Conservation (phyloP, 64 coral and sea anemone species). For the Porites australiensis region DNA sequence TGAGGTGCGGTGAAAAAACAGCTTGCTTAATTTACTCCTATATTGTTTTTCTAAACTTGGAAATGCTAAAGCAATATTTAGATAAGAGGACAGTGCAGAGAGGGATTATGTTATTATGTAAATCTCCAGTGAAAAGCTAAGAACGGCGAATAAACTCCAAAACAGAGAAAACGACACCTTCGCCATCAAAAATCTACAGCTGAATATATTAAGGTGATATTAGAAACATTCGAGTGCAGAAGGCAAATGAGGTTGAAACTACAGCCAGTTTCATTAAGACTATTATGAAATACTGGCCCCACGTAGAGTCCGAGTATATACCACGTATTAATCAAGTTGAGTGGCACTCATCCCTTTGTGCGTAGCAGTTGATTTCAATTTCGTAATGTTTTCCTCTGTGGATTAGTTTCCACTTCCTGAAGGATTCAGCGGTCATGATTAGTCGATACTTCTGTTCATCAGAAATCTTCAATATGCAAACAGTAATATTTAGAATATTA, state of each 20-base stretch:
- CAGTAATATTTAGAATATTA: background rate
- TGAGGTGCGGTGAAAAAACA: background rate
- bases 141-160: slow-evolving; percentile 26
- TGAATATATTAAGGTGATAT: background rate
- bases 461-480: background rate
- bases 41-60: slow-evolving; percentile 77
- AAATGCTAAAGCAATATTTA: slow-evolving; percentile 74
- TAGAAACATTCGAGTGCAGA: background rate
- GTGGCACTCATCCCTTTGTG: background rate
- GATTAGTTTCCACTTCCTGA: too few species aligned
- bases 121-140: slow-evolving; percentile 76
- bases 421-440: too few species aligned
- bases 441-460: background rate
- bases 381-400: background rate
- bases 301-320: background rate
- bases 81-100: slow-evolving; percentile 55
- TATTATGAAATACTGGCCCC: background rate
- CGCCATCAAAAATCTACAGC: slow-evolving; percentile 70
- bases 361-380: background rate
- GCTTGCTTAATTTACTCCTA: slow-evolving; percentile 39
- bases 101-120: slow-evolving; percentile 78
- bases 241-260: slow-evolving; percentile 38
- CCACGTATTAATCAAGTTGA: background rate
- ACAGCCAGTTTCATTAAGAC: background rate
- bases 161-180: slow-evolving; percentile 67